Conservation (phyloP, 2,113 vertebrate species). For the Centropus unirufus region DNA sequence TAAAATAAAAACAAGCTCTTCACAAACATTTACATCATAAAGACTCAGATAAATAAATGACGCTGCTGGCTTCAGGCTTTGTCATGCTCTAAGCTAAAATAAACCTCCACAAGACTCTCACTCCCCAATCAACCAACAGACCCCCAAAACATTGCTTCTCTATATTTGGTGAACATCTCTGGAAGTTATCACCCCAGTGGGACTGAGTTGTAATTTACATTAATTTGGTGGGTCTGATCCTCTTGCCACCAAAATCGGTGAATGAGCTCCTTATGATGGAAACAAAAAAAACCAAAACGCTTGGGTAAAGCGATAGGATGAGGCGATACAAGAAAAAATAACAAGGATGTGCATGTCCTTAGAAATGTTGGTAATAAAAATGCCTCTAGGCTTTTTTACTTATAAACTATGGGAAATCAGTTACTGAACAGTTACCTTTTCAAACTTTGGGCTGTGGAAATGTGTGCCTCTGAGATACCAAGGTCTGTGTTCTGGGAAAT, state of each 20-base stretch:
- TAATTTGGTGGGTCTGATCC: background rate
- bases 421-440: background rate
- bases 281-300: no score
- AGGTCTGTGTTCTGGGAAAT: background rate
- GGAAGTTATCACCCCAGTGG: background rate
- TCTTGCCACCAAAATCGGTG: background rate
- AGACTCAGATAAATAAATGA: background rate
- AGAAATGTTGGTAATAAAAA: background rate
- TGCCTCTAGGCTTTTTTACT: background rate
- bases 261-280: background rate
- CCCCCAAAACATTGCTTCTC: background rate
- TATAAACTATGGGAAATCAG: background rate
- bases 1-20: background rate
- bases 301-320: background rate
- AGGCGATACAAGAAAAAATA: background rate
- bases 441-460: background rate
- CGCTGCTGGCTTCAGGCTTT: background rate
- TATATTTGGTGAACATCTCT: background rate
- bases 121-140: background rate
- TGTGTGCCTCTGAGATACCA: background rate
- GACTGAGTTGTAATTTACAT: background rate
- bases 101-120: no score
- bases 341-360: fast-evolving
- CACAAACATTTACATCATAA: background rate
- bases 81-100: background rate